phyloP scores from a whole-genome alignment of 2,888 invertebrate genomes.

The Adelphocoris suturalis region DNA sequence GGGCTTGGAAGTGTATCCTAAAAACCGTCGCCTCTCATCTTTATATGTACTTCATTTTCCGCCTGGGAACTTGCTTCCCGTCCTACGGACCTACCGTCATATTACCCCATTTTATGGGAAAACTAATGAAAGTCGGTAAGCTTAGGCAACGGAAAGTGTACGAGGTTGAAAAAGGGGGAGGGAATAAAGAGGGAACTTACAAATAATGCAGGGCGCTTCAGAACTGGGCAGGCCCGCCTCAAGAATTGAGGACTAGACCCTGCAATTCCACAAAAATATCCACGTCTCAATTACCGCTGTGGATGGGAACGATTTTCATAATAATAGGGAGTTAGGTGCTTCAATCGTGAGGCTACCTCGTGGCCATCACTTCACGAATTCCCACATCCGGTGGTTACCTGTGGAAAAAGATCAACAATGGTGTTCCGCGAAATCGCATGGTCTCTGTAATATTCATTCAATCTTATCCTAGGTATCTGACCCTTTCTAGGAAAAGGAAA shows the following conservation, averaged over 20 bases:
- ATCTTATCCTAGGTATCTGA: no score
- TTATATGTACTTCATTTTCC: conserved; percentile 54
- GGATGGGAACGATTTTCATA: background rate
- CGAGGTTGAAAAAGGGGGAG: background rate
- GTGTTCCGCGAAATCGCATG: no score
- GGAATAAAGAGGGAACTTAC: conserved; percentile 12
- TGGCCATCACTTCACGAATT: background rate
- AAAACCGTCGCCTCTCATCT: conserved; percentile 45
- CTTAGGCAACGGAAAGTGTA: conserved; percentile 5
- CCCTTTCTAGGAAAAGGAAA: no score
- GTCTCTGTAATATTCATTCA: no score
- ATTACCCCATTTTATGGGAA: conserved; percentile 14
- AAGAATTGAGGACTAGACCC: conserved; percentile 19
- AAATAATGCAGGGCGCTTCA: conserved; percentile 30
- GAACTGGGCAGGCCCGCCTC: background rate
- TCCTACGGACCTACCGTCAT: background rate
- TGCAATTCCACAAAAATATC: background rate
- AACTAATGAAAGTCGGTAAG: conserved; percentile 30
- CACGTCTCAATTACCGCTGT: conserved; percentile 10
- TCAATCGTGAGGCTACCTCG: background rate
- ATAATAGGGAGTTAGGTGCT: background rate
- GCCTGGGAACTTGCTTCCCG: background rate
- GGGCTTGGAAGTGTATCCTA: conserved; percentile 44
- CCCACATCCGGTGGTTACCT: background rate
- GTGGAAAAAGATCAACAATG: background rate